Evolutionary conservation across 2,797 vertebrate species (phyloP).

Genomic region (Enteromius anoplus): DNA sequence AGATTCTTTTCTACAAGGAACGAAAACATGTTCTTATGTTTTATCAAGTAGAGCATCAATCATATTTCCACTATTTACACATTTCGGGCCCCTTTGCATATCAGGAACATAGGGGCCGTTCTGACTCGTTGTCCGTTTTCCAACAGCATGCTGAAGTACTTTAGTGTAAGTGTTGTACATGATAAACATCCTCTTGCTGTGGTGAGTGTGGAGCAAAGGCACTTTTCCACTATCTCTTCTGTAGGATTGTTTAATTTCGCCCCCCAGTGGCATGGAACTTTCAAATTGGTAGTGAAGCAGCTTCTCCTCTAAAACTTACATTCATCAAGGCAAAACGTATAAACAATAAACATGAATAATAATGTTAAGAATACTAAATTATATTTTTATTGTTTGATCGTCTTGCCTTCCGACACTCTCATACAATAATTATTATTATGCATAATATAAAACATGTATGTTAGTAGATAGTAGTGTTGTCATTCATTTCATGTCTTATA

Average conservation of each 20-base stretch:
- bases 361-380: too few relatives aligned
- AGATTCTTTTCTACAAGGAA: not conserved
- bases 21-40: constrained; percentile 26
- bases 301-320: not conserved
- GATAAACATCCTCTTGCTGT: constrained; percentile 35
- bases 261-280: not conserved
- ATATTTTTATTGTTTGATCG: too few relatives aligned
- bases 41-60: constrained; percentile 46
- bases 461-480: not conserved
- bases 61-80: constrained; percentile 38
- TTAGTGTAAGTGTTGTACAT: constrained; percentile 30
- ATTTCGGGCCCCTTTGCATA: not conserved
- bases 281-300: not conserved
- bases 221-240: not conserved
- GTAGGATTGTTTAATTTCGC: not conserved
- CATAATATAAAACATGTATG: not conserved
- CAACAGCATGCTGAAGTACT: constrained; percentile 26
- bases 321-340: not conserved
- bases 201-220: constrained; percentile 6
- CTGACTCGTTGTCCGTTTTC: constrained; percentile 1
- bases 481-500: not conserved
- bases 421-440: not conserved
- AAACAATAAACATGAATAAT: not conserved
- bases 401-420: too few relatives aligned
- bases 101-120: constrained; percentile 2